Conservation (phyloP, 2,113 vertebrate genomes). For the Myrmecophaga tridactyla region DNA sequence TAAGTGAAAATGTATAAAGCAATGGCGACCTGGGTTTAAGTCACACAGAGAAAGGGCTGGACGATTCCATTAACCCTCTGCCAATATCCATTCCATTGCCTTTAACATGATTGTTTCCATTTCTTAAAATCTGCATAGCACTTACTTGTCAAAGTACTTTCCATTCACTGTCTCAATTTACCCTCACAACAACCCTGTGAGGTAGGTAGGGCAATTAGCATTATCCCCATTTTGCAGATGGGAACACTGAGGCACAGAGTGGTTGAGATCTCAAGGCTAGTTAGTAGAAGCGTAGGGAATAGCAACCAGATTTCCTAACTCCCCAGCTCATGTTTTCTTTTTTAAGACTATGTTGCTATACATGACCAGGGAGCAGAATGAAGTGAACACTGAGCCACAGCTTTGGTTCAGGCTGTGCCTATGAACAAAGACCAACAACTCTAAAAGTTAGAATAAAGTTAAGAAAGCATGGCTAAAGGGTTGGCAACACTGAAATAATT, state of each 20-base stretch:
- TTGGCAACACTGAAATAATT: conserved; percentile 56
- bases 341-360: conserved; percentile 45
- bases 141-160: conserved; percentile 70
- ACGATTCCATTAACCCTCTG: conserved; percentile 65
- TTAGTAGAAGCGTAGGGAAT: conserved; percentile 71
- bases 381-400: conserved; percentile 45
- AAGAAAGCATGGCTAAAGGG: conserved; percentile 42
- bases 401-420: conserved; percentile 42
- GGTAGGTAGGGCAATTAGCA: conserved; percentile 76
- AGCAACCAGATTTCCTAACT: conserved; percentile 65
- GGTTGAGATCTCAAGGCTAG: conserved; percentile 72
- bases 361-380: conserved; percentile 53
- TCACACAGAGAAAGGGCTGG: conserved; percentile 72
- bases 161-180: conserved; percentile 70
- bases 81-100: conserved; percentile 66
- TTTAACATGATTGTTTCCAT: conserved; percentile 61
- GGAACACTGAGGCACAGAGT: conserved; percentile 76
- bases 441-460: conserved; percentile 57
- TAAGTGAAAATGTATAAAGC: conserved; percentile 77
- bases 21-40: conserved; percentile 70
- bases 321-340: conserved; percentile 39
- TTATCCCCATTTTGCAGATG: conserved; percentile 76
- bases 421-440: conserved; percentile 20
- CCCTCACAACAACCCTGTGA: conserved; percentile 80
- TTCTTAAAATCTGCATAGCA: conserved; percentile 71